Evolutionary conservation across 2,888 invertebrate genomes (phyloP).

Genomic region (Liodrosophila aerea): DNA sequence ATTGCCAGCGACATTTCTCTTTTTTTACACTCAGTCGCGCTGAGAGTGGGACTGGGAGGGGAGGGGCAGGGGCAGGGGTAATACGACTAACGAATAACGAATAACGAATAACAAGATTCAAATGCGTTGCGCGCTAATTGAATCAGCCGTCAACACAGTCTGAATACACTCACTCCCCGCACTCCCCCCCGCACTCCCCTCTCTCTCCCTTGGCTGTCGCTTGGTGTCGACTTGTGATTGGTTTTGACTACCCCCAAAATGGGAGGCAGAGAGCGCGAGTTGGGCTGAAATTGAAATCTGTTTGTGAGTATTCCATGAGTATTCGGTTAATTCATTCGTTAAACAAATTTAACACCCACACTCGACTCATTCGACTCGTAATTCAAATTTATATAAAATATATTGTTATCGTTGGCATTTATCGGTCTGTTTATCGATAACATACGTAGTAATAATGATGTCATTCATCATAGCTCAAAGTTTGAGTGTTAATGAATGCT

Average conservation of each 20-base stretch:
- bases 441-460: no score
- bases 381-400: no score
- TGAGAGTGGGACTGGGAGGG: no score
- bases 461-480: no score
- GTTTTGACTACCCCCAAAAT: conserved; percentile 28
- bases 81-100: conserved; percentile 23
- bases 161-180: conserved; percentile 10
- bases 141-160: conserved; percentile 40
- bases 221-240: conserved; percentile 35
- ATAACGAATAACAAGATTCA: conserved; percentile 41
- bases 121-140: conserved; percentile 50
- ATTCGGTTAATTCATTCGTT: no score
- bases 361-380: no score
- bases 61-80: conserved; percentile 2
- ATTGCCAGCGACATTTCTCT: conserved; percentile 64
- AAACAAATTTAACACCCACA: no score
- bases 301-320: no score
- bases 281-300: no score
- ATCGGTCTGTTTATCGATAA: no score
- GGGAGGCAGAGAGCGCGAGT: background rate
- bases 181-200: background rate
- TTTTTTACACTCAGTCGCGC: conserved; percentile 41
- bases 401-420: no score
- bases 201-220: background rate
- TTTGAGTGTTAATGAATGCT: no score